Evolutionary conservation across 2,113 vertebrate species (phyloP).

Genomic region (Butastur rufipennis): DNA sequence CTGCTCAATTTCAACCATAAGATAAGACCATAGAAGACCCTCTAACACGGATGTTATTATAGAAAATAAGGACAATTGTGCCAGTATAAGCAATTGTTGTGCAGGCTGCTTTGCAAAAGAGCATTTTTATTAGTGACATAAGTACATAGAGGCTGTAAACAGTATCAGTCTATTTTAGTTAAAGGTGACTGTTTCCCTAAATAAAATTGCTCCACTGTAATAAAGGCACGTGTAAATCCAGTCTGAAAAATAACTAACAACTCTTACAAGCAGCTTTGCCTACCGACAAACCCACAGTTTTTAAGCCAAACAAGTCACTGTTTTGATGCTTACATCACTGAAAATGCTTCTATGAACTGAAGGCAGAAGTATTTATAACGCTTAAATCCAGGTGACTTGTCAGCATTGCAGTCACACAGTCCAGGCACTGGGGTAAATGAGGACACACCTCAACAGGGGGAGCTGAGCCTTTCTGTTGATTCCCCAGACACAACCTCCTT

Average conservation of each 20-base stretch:
- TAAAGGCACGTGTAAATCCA: background rate
- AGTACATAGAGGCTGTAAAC: background rate
- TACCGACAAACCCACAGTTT: background rate
- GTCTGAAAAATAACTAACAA: background rate
- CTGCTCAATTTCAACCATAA: background rate
- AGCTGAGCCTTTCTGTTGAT: background rate
- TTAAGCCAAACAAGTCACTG: background rate
- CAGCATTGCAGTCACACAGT: background rate
- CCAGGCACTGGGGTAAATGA: background rate
- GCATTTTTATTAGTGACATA: background rate
- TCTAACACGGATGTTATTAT: fast-evolving
- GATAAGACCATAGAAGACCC: background rate
- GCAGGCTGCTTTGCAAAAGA: background rate
- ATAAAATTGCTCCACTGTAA: background rate
- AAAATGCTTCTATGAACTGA: background rate
- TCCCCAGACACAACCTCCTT: background rate
- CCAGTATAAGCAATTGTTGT: background rate
- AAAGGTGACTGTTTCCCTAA: background rate
- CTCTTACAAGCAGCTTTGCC: background rate
- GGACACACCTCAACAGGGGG: background rate
- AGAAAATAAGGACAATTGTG: background rate
- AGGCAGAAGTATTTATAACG: background rate
- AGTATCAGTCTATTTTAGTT: background rate
- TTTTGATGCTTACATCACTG: background rate
- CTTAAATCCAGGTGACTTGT: background rate